Base-by-base conservation (phyloP, 2,113 vertebrate genomes). In the Thomomys bottae region DNA sequence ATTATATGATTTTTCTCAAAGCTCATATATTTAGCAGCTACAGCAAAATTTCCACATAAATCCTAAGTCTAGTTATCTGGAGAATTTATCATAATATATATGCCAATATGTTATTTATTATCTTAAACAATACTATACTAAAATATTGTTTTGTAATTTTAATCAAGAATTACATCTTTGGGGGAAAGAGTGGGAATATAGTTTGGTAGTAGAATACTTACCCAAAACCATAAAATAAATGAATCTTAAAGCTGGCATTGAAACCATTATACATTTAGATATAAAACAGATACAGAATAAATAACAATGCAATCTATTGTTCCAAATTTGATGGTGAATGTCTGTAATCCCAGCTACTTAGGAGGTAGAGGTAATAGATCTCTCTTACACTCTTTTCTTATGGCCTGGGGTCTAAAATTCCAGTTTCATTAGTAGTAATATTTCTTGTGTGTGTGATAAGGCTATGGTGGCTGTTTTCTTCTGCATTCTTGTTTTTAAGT, bases 401-500 rank as follows among this genome's bases (percentile, higher is more conserved):
- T 54, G 49, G 49, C 49, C 11, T 54, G 49, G 15, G 49, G 18
- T 54, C 49, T 54, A 54, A 54, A 54, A 54, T 54, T 54, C 49
- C 14, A 54, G 49, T 54, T 54, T 54, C 70, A 40, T 80, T 34
- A 38, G 2, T 61, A 88, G n/a, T 32, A 89, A 92, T 57, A 40
- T 2, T 5, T 79, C 90, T 45, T 80, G 24, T 54, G 49, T 54
- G 11, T n/a, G 3, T 78, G 2, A 59, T 59, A 8, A 77, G 11
- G 12, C 7, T 63, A 20, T 1, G 1, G 67, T 73, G 14, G 78
- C 30, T 40, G 63, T 82, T 92, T 88, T 57, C 36, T 80, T 88
- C 11, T 24, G 79, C 11, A 30, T 54, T 38, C 79, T 24, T 83
- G 1, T 91, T 94, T 90, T 42, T 61, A 84, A 84, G 71, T n/a